Conservation (phyloP, 2,888 invertebrate species). For the Zeuzera pyrina region DNA sequence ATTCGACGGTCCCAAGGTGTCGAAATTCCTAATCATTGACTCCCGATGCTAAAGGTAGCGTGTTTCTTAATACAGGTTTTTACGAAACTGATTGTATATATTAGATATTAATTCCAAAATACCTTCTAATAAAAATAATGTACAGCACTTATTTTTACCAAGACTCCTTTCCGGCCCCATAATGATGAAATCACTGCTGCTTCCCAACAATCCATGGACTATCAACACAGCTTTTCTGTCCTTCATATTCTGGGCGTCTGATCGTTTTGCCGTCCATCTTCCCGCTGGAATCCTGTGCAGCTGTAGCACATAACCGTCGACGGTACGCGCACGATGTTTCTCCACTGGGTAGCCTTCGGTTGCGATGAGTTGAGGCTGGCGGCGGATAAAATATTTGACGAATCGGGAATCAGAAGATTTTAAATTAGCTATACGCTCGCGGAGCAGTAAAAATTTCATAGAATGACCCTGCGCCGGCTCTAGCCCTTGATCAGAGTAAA, state of each 20-base stretch:
- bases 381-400: conserved; percentile 9
- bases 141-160: conserved; percentile 59
- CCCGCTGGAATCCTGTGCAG: conserved; percentile 75
- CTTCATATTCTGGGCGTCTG: conserved; percentile 26
- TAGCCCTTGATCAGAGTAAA: too few relatives aligned
- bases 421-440: neutral
- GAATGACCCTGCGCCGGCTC: too few relatives aligned
- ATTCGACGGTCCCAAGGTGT: too few relatives aligned
- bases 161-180: conserved; percentile 78
- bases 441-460: neutral
- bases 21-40: too few relatives aligned
- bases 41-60: too few relatives aligned
- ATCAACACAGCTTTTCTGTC: conserved; percentile 60
- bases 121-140: too few relatives aligned
- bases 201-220: conserved; percentile 75
- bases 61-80: too few relatives aligned
- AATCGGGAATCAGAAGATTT: too few relatives aligned
- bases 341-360: conserved; percentile 65
- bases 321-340: conserved; percentile 61
- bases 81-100: too few relatives aligned
- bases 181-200: conserved; percentile 79
- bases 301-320: conserved; percentile 75
- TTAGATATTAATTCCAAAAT: too few relatives aligned
- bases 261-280: conserved; percentile 36
- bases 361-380: conserved; percentile 60